Evolutionary conservation across 1,140 invertebrate species (phyloP), one percentile per base, ranked within the genome.

Genomic region (Leptonema lineaticorne): DNA sequence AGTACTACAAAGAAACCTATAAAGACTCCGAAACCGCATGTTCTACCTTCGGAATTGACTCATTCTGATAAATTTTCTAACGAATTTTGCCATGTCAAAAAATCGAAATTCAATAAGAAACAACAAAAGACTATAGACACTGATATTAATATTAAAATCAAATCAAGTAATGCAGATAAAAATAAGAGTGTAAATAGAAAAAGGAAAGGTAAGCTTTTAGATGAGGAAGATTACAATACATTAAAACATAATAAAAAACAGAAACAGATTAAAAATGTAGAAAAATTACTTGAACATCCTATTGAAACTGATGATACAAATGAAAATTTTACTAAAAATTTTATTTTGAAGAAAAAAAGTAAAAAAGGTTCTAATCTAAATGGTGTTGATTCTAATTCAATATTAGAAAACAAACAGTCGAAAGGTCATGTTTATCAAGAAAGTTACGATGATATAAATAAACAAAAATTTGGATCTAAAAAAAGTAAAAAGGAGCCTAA

Each of bases 281-380:
- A 37, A 33, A 59, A 33, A 6, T 18, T 45, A 33, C 22, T 22
- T 37, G 45, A 59, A 3, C 7, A 1, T 45, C 16, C 2, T 62
- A 24, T 24, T 22, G 3, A 50, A 18, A 18, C 16, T 48, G 46
- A 11, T 9, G 33, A 30, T 37, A 22, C 33, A 63, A 62, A 24
- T 14, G 59, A 41, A 59, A 26, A 30, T n/a, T 8, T 30, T 24
- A 45, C 48, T 57, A 50, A 66, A 67, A 66, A 41, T 41, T 45
- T 46, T 50, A 69, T 24, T 24, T 45, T 24, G 20, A 56, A 63
- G 27, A 9, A 56, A 53, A 33, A 37, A n/a, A 45, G n/a, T n/a
- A n/a, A n/a, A n/a, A n/a, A n/a, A n/a, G n/a, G n/a, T n/a, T n/a
- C n/a, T n/a, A n/a, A n/a, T n/a, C n/a, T n/a, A n/a, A n/a, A n/a